phyloP scores from a whole-genome alignment of 2,888 invertebrate species.

The Spialia ferax region DNA sequence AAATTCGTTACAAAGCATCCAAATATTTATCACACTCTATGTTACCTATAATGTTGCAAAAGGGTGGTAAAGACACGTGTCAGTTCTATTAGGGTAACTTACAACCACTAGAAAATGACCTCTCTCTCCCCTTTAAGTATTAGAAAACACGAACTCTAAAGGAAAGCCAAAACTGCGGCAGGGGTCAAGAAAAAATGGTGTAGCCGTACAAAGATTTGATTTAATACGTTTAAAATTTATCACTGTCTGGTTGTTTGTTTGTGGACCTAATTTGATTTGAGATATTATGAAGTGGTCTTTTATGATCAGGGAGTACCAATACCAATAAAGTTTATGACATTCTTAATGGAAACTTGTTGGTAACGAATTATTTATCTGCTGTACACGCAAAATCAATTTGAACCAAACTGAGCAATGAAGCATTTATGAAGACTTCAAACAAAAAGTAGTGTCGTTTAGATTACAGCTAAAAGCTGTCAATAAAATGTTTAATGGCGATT shows the following conservation, averaged over 20 bases:
- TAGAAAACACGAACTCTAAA: conserved; percentile 23
- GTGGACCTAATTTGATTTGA: conserved; percentile 73
- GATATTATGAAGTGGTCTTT: conserved; percentile 72
- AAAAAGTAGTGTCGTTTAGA: background rate
- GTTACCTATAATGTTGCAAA: conserved; percentile 59
- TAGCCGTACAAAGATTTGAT: conserved; percentile 61
- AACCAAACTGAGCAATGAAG: conserved; percentile 19
- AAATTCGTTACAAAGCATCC: conserved; percentile 66
- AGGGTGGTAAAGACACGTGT: conserved; percentile 75
- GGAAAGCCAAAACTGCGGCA: conserved; percentile 34
- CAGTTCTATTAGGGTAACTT: conserved; percentile 58
- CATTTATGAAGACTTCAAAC: conserved; percentile 12
- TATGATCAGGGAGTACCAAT: conserved; percentile 58
- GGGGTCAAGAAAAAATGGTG: conserved; percentile 55
- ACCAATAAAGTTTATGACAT: conserved; percentile 70
- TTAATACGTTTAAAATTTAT: conserved; percentile 83
- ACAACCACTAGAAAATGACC: conserved; percentile 56
- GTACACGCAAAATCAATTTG: conserved; percentile 45
- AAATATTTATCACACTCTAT: conserved; percentile 77
- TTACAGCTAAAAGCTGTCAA: conserved; percentile 9
- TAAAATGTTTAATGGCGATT: conserved; percentile 5
- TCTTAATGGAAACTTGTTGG: conserved; percentile 55
- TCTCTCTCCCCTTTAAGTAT: conserved; percentile 32
- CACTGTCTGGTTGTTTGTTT: conserved; percentile 63
- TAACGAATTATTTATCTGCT: conserved; percentile 25